Evolutionary conservation across 2,113 vertebrate genomes (phyloP).

Genomic region (Upupa epops): DNA sequence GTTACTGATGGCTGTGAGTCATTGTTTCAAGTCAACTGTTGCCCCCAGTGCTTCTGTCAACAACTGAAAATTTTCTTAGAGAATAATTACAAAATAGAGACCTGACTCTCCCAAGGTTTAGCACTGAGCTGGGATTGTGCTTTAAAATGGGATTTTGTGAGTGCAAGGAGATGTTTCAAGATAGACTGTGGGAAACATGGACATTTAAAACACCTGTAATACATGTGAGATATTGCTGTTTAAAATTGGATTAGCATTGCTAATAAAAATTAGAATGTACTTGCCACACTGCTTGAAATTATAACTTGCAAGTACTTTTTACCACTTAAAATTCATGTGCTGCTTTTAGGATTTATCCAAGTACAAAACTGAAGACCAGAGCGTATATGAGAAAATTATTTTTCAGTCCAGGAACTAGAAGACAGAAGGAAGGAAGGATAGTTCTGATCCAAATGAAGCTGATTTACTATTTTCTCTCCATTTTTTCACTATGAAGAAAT

Average conservation of each 20-base stretch:
- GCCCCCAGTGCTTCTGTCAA: neutral
- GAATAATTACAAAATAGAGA: neutral
- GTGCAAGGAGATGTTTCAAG: neutral
- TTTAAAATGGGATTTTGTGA: neutral
- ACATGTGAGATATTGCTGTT: neutral
- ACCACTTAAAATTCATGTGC: neutral
- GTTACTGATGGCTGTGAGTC: constrained; percentile 9
- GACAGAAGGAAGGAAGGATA: neutral
- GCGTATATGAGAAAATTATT: neutral
- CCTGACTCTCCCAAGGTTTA: neutral
- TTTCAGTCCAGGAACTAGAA: neutral
- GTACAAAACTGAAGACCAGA: neutral
- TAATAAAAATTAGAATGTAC: neutral
- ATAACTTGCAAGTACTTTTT: neutral
- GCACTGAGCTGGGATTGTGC: neutral
- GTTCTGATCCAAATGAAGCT: neutral
- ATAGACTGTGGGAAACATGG: neutral
- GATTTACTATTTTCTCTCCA: neutral
- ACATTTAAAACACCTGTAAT: too few relatives aligned
- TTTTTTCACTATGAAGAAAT: neutral
- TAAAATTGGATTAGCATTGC: neutral
- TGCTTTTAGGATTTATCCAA: neutral
- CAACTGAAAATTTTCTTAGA: neutral
- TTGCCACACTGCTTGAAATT: neutral
- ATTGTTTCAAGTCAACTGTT: neutral